Conservation (phyloP, 1,140 invertebrate genomes). For the Oreohelix idahoensis region DNA sequence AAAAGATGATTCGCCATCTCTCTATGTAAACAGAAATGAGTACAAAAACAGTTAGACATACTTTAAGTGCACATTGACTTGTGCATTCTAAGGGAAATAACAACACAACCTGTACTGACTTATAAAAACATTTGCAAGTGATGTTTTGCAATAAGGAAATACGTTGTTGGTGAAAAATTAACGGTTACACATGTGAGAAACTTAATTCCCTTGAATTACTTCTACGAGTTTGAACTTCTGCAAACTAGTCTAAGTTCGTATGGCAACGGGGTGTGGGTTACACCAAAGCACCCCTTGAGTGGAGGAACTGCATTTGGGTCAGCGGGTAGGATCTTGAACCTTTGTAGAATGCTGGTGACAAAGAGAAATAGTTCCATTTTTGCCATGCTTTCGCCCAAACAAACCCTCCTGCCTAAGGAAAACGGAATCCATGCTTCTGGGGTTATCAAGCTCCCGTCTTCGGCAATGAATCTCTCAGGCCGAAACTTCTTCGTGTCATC, state of each 20-base stretch:
- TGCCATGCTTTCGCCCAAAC: slow-evolving; percentile 47
- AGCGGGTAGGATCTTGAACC: slow-evolving; percentile 32
- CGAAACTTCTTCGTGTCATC: background rate
- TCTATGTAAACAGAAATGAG: too few species aligned
- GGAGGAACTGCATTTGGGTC: background rate
- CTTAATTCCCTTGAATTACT: too few species aligned
- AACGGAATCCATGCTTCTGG: slow-evolving; percentile 16
- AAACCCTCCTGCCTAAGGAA: slow-evolving; percentile 39
- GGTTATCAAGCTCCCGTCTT: background rate
- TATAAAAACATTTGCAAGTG: too few species aligned
- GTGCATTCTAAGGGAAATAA: too few species aligned
- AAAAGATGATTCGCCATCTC: too few species aligned
- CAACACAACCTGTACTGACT: too few species aligned
- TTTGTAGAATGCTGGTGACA: slow-evolving; percentile 42
- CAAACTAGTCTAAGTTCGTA: background rate
- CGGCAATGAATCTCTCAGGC: slow-evolving; percentile 15
- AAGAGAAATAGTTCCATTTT: slow-evolving; percentile 47
- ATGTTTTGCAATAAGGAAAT: too few species aligned
- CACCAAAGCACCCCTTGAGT: background rate
- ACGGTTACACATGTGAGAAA: too few species aligned
- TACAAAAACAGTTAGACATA: too few species aligned
- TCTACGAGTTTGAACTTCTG: background rate
- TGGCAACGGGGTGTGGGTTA: background rate
- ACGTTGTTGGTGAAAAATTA: too few species aligned
- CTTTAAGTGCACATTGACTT: too few species aligned